These are phyloP conservation scores for Microplitis deprimator DNA, from an alignment of 2,888 invertebrate species.

Conservation along the genomic window DNA sequence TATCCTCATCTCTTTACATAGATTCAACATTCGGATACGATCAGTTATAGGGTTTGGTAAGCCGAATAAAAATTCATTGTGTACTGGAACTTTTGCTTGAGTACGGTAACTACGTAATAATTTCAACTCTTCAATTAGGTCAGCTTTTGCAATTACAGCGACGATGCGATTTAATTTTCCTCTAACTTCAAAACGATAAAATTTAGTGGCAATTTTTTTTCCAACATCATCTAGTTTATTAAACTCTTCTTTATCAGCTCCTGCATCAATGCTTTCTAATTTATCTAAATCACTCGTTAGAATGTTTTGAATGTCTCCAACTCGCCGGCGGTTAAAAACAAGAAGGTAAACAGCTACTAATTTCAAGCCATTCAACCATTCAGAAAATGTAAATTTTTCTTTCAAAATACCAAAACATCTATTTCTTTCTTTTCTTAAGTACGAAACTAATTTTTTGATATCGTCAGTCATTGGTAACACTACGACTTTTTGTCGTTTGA, in stretches of 20 bases:
- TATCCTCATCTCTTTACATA: conserved; percentile 50
- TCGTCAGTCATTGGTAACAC: conserved; percentile 30
- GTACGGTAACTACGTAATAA: conserved; percentile 30
- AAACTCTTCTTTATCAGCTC: conserved; percentile 40
- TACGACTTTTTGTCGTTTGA: conserved; percentile 29
- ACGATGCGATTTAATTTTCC: conserved; percentile 41
- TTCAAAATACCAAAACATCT: conserved; percentile 18
- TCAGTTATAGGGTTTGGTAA: conserved; percentile 1
- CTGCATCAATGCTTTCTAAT: conserved; percentile 45
- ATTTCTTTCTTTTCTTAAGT: conserved; percentile 16
- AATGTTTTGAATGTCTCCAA: conserved; percentile 49
- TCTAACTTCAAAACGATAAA: conserved; percentile 38
- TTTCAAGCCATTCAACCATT: conserved; percentile 42
- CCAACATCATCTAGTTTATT: conserved; percentile 37
- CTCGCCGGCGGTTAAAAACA: conserved; percentile 50
- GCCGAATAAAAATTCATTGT: conserved; percentile 45
- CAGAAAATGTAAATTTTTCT: conserved; percentile 26
- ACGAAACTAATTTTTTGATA: conserved; percentile 33
- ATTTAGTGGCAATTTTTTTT: conserved; percentile 46
- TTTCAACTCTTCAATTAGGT: neutral
- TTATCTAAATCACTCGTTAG: conserved; percentile 46
- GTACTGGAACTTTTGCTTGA: conserved; percentile 23
- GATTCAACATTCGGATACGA: conserved; percentile 42
- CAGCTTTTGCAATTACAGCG: conserved; percentile 32
- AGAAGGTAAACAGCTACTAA: conserved; percentile 41